Percentiles rank a stretch among this genome's conserved stretches.
Conservation (phyloP, 2,113 vertebrate species). For the Brevimyrus niger region DNA sequence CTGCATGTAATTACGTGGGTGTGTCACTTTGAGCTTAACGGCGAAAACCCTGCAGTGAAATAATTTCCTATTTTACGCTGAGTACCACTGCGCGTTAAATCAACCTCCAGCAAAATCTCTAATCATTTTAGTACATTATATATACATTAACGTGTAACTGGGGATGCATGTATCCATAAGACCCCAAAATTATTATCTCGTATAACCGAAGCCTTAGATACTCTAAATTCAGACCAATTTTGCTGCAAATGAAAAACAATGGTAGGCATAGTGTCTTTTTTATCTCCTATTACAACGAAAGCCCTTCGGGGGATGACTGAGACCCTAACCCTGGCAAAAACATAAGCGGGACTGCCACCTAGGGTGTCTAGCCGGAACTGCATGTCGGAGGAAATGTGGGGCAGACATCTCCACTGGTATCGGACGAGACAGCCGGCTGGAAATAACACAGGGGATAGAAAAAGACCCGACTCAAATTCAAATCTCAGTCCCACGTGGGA, state of each 20-base stretch:
- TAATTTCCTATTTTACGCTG: neutral
- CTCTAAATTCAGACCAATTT: conserved; percentile 27
- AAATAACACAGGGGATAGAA: conserved; percentile 23
- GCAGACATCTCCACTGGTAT: neutral
- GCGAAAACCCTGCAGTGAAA: neutral
- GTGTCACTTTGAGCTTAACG: neutral
- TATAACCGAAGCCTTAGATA: neutral
- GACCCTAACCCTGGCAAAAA: conserved; percentile 16
- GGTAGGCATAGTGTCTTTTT: conserved; percentile 28
- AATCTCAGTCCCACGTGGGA: neutral
- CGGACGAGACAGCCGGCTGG: neutral
- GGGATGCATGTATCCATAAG: neutral
- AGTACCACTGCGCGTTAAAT: neutral
- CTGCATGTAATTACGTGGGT: neutral
- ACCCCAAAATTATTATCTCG: conserved; percentile 2
- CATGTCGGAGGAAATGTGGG: conserved; percentile 12
- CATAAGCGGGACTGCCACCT: conserved; percentile 47
- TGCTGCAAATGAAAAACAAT: conserved; percentile 43
- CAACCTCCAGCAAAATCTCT: neutral
- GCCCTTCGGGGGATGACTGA: conserved; percentile 23
- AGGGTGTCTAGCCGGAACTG: conserved; percentile 40
- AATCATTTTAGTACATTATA: neutral
- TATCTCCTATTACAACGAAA: neutral
- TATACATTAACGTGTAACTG: neutral
- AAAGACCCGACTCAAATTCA: neutral